These are phyloP conservation scores for Amiota communis DNA, from an alignment of 2,888 invertebrate species.

Conservation along the genomic window DNA sequence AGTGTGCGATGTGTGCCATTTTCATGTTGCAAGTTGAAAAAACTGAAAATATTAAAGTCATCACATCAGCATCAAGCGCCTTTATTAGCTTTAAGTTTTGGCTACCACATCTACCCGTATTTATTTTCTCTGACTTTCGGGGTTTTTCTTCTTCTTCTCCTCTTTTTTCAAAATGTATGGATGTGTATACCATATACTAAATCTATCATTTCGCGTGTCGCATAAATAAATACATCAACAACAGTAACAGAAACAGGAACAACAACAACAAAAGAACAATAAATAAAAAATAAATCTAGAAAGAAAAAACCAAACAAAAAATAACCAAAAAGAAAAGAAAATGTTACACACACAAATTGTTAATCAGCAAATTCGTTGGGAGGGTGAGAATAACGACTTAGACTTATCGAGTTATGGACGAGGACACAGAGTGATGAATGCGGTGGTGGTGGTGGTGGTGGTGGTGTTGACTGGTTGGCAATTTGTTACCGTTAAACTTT, in stretches of 20 bases:
- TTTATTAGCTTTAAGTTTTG: constrained; percentile 30
- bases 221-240: constrained; percentile 52
- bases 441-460: neutral
- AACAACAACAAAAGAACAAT: neutral
- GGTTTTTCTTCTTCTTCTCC: too few species aligned
- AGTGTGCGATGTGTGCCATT: neutral
- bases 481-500: constrained; percentile 24
- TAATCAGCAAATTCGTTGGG: constrained; percentile 33
- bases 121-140: constrained; percentile 2
- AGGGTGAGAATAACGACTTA: neutral
- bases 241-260: neutral
- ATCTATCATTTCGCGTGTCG: constrained; percentile 52
- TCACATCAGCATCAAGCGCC: neutral
- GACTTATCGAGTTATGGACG: neutral
- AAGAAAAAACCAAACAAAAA: constrained; percentile 7
- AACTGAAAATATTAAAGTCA: neutral
- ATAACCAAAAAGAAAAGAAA: constrained; percentile 11
- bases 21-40: neutral
- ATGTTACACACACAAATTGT: constrained; percentile 37
- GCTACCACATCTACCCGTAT: neutral
- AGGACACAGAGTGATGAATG: too few species aligned
- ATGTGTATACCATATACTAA: constrained; percentile 50
- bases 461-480: constrained; percentile 16
- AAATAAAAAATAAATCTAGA: neutral
- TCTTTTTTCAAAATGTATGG: constrained; percentile 47